Percentiles rank a stretch among this genome's conserved stretches.
Conservation (phyloP, 2,888 invertebrate species). For the Thera britannica region DNA sequence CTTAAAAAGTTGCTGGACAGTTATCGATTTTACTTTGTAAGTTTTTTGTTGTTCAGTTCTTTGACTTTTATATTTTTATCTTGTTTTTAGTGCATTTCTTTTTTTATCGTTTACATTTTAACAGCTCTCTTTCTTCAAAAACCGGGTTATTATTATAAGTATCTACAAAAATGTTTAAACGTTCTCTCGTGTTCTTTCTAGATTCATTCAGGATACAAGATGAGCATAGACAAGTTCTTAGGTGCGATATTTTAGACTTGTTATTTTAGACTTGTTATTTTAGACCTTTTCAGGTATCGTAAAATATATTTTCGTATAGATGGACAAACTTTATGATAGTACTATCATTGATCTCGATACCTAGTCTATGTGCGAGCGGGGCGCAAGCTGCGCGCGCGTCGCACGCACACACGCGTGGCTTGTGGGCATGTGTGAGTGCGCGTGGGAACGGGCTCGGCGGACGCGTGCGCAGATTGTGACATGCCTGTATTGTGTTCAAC, state of each 20-base stretch:
- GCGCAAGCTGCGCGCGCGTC: slow-evolving; percentile 71
- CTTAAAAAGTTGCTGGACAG: slow-evolving; percentile 19
- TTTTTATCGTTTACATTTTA: neutral
- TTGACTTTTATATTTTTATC: neutral
- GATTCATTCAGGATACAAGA: no score
- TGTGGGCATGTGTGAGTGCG: slow-evolving; percentile 62
- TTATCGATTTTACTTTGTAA: slow-evolving; percentile 29
- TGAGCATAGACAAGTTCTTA: no score
- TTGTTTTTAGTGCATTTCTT: neutral
- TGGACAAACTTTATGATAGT: slow-evolving; percentile 1
- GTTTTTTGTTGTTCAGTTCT: slow-evolving; percentile 9
- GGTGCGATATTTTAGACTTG: no score
- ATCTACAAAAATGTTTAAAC: no score
- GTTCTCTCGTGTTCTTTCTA: no score
- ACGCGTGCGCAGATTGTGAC: slow-evolving; percentile 80
- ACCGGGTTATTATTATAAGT: no score
- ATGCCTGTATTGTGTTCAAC: slow-evolving; percentile 66
- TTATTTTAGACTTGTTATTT: no score
- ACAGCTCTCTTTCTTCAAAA: neutral
- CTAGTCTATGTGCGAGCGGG: slow-evolving; percentile 57
- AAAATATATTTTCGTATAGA: neutral
- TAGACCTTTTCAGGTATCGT: neutral
- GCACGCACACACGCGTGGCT: slow-evolving; percentile 49
- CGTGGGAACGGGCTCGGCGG: slow-evolving; percentile 78
- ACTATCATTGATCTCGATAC: slow-evolving; percentile 32